phyloP scores from a whole-genome alignment of 2,113 vertebrate genomes.

The Aix galericulata region DNA sequence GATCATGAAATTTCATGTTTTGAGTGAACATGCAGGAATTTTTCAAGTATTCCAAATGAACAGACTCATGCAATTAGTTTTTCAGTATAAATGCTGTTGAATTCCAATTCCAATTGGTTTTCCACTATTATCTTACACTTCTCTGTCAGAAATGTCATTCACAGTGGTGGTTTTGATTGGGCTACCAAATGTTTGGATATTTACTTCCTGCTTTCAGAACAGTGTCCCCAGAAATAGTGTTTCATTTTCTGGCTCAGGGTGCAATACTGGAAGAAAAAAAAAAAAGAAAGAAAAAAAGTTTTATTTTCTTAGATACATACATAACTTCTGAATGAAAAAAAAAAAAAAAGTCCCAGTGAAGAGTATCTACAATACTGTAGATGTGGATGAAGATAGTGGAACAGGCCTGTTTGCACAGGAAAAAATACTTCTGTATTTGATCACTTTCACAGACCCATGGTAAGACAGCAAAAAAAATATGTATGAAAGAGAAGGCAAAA shows the following conservation, averaged over 20 bases:
- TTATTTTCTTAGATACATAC: background rate
- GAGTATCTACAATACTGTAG: background rate
- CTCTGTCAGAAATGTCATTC: background rate
- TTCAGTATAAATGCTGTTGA: background rate
- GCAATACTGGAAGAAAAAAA: background rate
- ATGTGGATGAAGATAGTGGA: background rate
- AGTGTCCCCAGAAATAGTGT: fast-evolving
- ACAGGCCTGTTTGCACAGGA: background rate
- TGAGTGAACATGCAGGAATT: background rate
- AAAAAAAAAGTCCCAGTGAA: background rate
- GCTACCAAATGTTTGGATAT: background rate
- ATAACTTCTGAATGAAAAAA: background rate
- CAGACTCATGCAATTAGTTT: background rate
- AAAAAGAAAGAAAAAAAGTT: background rate
- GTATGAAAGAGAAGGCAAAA: background rate
- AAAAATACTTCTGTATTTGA: background rate
- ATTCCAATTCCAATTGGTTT: background rate
- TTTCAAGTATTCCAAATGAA: background rate
- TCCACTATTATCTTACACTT: fast-evolving
- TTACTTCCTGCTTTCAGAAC: background rate
- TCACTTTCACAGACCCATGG: background rate
- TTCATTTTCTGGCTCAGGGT: background rate
- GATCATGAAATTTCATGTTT: background rate
- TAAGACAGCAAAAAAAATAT: background rate
- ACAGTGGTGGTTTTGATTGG: background rate